These are phyloP conservation scores for Terrapene triunguis DNA, from an alignment of 2,113 vertebrate genomes.

Conservation along the genomic window DNA sequence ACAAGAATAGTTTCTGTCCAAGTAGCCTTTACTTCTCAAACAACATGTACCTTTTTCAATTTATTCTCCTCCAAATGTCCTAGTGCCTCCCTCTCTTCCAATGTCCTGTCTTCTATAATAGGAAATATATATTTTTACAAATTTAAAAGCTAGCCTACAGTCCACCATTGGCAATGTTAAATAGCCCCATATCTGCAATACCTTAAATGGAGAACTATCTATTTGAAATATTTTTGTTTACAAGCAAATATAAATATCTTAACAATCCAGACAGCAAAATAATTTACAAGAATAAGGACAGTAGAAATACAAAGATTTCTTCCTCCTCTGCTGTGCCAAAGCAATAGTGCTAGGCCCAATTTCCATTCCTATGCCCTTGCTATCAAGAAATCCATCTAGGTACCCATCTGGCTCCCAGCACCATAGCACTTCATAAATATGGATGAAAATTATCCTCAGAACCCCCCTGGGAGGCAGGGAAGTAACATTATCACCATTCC, in stretches of 20 bases:
- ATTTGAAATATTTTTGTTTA: fast-evolving
- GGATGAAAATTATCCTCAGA: not conserved
- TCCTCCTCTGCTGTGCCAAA: not conserved
- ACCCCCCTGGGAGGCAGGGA: not conserved
- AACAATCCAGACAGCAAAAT: not conserved
- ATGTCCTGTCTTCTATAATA: not conserved
- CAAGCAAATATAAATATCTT: not conserved
- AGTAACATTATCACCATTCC: not conserved
- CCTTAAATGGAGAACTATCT: not conserved
- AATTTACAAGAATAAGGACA: not conserved
- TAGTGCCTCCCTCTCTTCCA: not conserved
- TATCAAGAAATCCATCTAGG: not conserved
- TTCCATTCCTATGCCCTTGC: fast-evolving
- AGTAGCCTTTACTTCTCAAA: not conserved
- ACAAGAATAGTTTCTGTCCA: not conserved
- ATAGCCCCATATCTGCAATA: not conserved
- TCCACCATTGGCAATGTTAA: fast-evolving
- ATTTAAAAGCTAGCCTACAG: not conserved
- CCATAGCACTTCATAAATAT: not conserved
- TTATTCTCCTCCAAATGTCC: not conserved
- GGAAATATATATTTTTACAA: fast-evolving
- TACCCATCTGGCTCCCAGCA: not conserved
- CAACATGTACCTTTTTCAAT: constrained; percentile 7
- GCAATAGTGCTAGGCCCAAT: fast-evolving
- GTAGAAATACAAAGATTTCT: not conserved